Percentiles rank a stretch among this genome's conserved stretches.
phyloP scores from a whole-genome alignment of 1,140 invertebrate species.

The Anthonomus grandis region DNA sequence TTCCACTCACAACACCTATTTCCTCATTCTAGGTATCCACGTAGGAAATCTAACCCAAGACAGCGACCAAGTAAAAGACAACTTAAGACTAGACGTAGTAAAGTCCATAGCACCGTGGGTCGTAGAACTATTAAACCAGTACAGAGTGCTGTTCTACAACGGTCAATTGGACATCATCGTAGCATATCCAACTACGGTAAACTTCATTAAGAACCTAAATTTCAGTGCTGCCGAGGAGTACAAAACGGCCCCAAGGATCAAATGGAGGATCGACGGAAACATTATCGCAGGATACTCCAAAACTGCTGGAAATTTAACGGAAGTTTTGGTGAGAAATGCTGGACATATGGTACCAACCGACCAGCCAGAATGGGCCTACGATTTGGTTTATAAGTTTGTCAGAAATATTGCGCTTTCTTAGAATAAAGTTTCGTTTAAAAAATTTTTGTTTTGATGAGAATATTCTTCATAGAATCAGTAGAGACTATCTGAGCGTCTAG shows the following conservation, averaged over 20 bases:
- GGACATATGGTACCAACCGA: slow-evolving; percentile 78
- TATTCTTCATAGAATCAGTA: too few relatives aligned
- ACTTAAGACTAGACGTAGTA: slow-evolving; percentile 77
- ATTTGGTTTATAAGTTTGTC: slow-evolving; percentile 70
- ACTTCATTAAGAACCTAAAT: slow-evolving; percentile 62
- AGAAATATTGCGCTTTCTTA: slow-evolving; percentile 23
- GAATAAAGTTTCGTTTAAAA: too few relatives aligned
- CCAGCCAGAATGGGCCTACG: slow-evolving; percentile 69
- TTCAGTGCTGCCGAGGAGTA: slow-evolving; percentile 64
- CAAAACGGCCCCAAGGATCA: slow-evolving; percentile 55
- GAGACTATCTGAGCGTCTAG: too few relatives aligned
- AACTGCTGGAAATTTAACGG: slow-evolving; percentile 67
- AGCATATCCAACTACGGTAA: slow-evolving; percentile 72
- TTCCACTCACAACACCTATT: too few relatives aligned
- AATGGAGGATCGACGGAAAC: slow-evolving; percentile 65
- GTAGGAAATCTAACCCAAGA: slow-evolving; percentile 53
- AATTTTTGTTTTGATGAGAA: too few relatives aligned
- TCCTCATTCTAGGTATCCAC: slow-evolving; percentile 48
- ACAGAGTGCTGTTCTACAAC: slow-evolving; percentile 70
- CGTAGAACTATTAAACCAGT: slow-evolving; percentile 62
- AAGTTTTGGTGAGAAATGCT: slow-evolving; percentile 70
- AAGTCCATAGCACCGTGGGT: slow-evolving; percentile 75
- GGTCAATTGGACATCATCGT: slow-evolving; percentile 84
- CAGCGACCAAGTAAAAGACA: slow-evolving; percentile 60
- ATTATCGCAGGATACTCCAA: slow-evolving; percentile 70